Percentiles rank a stretch among this genome's conserved stretches.
Conservation (phyloP, 2,113 vertebrate genomes). For the Neogobius melanostomus region DNA sequence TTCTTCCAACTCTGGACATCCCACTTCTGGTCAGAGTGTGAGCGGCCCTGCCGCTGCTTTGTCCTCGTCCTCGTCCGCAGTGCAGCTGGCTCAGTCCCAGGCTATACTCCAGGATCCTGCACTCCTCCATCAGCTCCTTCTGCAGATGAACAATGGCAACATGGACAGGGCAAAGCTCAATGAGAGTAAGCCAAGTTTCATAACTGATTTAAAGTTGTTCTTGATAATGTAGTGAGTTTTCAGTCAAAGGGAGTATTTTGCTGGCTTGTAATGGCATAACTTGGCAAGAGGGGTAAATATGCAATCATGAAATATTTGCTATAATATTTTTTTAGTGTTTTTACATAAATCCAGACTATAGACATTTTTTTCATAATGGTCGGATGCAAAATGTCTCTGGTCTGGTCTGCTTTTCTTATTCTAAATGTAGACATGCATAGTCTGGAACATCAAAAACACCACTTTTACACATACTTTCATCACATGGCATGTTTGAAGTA, state of each 20-base stretch:
- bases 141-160: conserved; percentile 96
- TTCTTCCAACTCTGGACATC: conserved; percentile 74
- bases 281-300: neutral
- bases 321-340: too few species aligned
- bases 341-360: too few species aligned
- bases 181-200: conserved; percentile 80
- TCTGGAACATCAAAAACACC: too few species aligned
- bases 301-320: neutral
- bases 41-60: conserved; percentile 63
- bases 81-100: conserved; percentile 86
- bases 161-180: conserved; percentile 98
- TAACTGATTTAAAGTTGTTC: neutral
- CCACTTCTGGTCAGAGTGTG: conserved; percentile 79
- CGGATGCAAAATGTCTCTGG: too few species aligned
- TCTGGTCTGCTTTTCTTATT: too few species aligned
- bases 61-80: conserved; percentile 76
- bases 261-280: too few species aligned
- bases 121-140: conserved; percentile 93
- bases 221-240: neutral
- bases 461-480: too few species aligned
- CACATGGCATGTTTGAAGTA: too few species aligned
- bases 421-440: too few species aligned
- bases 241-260: neutral
- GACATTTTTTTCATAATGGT: too few species aligned
- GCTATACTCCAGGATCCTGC: conserved; percentile 96